Percentiles rank a stretch among this genome's conserved stretches.
Evolutionary conservation across 2,888 invertebrate species (phyloP).

Genomic region (Caenorhabditis imperialis): DNA sequence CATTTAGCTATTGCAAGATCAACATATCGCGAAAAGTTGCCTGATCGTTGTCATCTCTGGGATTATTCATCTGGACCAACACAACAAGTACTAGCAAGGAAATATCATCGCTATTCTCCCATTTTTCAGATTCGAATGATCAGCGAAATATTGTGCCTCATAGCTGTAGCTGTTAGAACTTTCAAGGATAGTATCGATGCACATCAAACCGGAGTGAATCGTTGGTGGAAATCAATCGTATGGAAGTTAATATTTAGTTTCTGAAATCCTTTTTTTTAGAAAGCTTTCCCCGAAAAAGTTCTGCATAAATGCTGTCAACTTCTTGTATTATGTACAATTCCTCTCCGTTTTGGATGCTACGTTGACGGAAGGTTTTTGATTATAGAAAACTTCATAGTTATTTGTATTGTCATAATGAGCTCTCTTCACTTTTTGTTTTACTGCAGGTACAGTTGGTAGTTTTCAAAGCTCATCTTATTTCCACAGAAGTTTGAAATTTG

Average conservation of each 20-base stretch:
- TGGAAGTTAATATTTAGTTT: not conserved
- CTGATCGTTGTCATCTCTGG: conserved; percentile 66
- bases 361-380: conserved; percentile 58
- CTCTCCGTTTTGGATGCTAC: conserved; percentile 83
- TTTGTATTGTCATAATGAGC: conserved; percentile 64
- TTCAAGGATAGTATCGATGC: conserved; percentile 64
- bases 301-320: conserved; percentile 94
- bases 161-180: conserved; percentile 60
- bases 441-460: conserved; percentile 65
- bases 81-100: conserved; percentile 31
- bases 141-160: conserved; percentile 61
- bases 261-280: conserved; percentile 81
- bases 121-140: conserved; percentile 66
- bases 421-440: conserved; percentile 71
- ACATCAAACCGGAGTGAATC: conserved; percentile 60
- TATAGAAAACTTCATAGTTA: conserved; percentile 66
- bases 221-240: conserved; percentile 69
- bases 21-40: conserved; percentile 20
- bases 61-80: conserved; percentile 54
- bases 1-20: conserved; percentile 42
- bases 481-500: conserved; percentile 92
- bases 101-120: not conserved
- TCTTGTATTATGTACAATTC: conserved; percentile 88
- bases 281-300: conserved; percentile 89
- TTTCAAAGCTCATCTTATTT: not conserved